These are phyloP conservation scores for Falcunculus frontatus DNA, from an alignment of 2,113 vertebrate species.

Conservation along the genomic window DNA sequence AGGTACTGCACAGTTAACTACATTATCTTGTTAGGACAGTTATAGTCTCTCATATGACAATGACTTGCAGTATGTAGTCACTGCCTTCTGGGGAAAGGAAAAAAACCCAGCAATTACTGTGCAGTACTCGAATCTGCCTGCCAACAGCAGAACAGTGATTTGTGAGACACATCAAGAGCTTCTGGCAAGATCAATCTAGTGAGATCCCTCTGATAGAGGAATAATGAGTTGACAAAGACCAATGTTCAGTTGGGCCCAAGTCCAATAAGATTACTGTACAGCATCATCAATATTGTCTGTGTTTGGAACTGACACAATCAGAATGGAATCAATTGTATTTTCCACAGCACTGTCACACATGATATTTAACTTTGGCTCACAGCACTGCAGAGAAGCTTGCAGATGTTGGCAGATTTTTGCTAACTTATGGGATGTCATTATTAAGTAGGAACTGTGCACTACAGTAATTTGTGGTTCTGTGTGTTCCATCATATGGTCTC, in stretches of 20 bases:
- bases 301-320: slow-evolving; percentile 80
- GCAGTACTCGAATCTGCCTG: slow-evolving; percentile 77
- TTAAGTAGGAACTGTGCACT: slow-evolving; percentile 67
- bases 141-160: slow-evolving; percentile 80
- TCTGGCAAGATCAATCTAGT: slow-evolving; percentile 79
- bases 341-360: slow-evolving; percentile 77
- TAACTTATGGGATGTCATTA: slow-evolving; percentile 72
- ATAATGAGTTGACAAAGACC: slow-evolving; percentile 83
- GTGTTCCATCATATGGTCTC: slow-evolving; percentile 51
- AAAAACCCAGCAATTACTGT: slow-evolving; percentile 74
- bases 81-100: slow-evolving; percentile 61
- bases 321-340: slow-evolving; percentile 77
- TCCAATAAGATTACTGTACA: slow-evolving; percentile 79
- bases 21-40: slow-evolving; percentile 61
- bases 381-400: slow-evolving; percentile 68
- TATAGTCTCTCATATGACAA: slow-evolving; percentile 71
- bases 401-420: slow-evolving; percentile 77
- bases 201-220: slow-evolving; percentile 79
- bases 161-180: slow-evolving; percentile 78
- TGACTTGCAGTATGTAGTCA: slow-evolving; percentile 68
- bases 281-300: slow-evolving; percentile 80
- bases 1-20: slow-evolving; percentile 21
- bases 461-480: slow-evolving; percentile 68
- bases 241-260: slow-evolving; percentile 76
- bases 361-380: slow-evolving; percentile 77